Percentiles rank a stretch among this genome's conserved stretches.
These are phyloP conservation scores for Pterostichus niger DNA, from an alignment of 2,888 invertebrate genomes.

Conservation along the genomic window DNA sequence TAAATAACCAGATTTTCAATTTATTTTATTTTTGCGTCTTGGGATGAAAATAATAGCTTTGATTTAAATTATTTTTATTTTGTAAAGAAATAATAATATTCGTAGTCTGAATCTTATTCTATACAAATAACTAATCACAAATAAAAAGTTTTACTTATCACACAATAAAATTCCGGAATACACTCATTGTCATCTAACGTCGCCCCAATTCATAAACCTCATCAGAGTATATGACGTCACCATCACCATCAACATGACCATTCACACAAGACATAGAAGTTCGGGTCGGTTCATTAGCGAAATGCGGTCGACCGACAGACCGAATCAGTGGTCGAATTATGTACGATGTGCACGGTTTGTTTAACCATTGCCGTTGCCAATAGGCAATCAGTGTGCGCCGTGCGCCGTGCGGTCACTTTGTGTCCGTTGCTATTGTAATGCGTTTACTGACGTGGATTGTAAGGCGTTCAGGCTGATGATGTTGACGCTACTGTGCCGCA, in stretches of 20 bases:
- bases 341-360: slow-evolving; percentile 34
- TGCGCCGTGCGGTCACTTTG: slow-evolving; percentile 22
- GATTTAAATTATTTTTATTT: no score
- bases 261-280: neutral
- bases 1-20: no score
- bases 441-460: slow-evolving; percentile 1
- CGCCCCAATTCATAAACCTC: no score
- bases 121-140: no score
- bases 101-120: no score
- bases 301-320: neutral
- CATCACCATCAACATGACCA: neutral
- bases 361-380: slow-evolving; percentile 22
- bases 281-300: slow-evolving; percentile 1
- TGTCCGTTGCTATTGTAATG: slow-evolving; percentile 3
- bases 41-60: no score
- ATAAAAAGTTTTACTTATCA: no score
- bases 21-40: no score
- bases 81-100: no score
- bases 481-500: neutral
- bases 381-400: slow-evolving; percentile 15
- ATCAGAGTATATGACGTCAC: no score
- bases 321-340: slow-evolving; percentile 12
- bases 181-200: no score
- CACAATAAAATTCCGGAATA: no score
- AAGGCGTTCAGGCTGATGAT: slow-evolving; percentile 2